Evolutionary conservation across 2,888 invertebrate genomes (phyloP).

Genomic region (Meiosimyza platycephala): DNA sequence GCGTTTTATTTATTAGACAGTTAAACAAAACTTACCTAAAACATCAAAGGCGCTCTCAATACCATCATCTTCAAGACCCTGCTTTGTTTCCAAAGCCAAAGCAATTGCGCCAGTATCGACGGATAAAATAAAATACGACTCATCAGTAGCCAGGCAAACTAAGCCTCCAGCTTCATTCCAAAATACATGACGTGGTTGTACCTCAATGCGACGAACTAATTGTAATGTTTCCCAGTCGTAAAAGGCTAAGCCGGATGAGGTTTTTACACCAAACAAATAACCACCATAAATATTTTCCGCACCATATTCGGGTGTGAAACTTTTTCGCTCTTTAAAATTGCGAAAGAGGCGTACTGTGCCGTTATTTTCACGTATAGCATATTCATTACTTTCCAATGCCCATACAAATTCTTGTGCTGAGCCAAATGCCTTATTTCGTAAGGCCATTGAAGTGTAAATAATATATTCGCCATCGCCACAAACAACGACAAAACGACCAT

Average conservation of each 20-base stretch:
- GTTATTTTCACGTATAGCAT: conserved; percentile 88
- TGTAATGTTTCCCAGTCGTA: conserved; percentile 98
- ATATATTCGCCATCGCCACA: conserved; percentile 99
- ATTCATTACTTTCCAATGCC: conserved; percentile 96
- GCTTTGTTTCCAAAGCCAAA: conserved; percentile 79
- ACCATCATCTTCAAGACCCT: conserved; percentile 87
- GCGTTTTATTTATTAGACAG: background rate
- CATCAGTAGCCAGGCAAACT: conserved; percentile 94
- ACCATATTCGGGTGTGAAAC: conserved; percentile 96
- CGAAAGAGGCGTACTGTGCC: conserved; percentile 94
- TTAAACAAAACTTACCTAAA: conserved; percentile 53
- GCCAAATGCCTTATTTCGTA: conserved; percentile 98
- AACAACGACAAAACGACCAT: conserved; percentile 92
- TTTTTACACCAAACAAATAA: conserved; percentile 88
- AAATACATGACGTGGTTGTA: conserved; percentile 90
- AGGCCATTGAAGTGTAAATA: conserved; percentile 99
- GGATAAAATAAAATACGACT: conserved; percentile 92
- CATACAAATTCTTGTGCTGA: conserved; percentile 99
- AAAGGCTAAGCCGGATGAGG: conserved; percentile 91
- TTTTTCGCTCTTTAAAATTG: conserved; percentile 97
- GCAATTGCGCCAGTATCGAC: conserved; percentile 88
- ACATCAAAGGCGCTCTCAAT: conserved; percentile 97
- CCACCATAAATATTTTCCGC: conserved; percentile 97
- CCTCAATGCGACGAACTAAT: conserved; percentile 94
- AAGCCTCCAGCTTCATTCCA: conserved; percentile 97